These are phyloP conservation scores for Pristionchus entomophagus DNA, from an alignment of 2,888 invertebrate genomes.

Conservation along the genomic window DNA sequence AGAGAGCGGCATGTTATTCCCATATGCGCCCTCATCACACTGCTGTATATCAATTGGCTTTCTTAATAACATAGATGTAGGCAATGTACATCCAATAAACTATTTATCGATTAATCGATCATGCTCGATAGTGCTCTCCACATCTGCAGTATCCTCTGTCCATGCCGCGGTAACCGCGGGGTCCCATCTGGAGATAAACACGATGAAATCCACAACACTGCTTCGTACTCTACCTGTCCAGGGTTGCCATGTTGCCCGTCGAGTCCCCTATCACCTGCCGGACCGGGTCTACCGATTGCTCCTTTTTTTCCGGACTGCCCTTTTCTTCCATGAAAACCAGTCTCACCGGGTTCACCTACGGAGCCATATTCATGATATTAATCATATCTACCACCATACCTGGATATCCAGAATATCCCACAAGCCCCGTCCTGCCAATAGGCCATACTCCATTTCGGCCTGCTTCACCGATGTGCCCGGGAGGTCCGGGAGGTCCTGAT, in stretches of 20 bases:
- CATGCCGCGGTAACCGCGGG: background rate
- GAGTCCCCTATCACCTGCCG: slow-evolving; percentile 14
- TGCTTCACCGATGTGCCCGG: background rate
- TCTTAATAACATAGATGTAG: no score
- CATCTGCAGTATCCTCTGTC: slow-evolving; percentile 39
- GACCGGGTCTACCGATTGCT: background rate
- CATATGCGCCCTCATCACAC: no score
- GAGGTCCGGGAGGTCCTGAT: slow-evolving; percentile 20
- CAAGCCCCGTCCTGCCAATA: background rate
- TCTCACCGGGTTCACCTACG: background rate
- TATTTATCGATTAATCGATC: background rate
- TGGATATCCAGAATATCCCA: background rate
- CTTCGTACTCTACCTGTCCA: slow-evolving; percentile 16
- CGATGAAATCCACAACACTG: background rate
- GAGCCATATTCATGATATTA: background rate
- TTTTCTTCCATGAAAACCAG: background rate
- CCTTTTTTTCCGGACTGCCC: slow-evolving; percentile 14
- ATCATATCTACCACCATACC: background rate
- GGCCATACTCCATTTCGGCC: slow-evolving; percentile 31
- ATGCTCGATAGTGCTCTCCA: background rate
- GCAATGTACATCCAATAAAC: no score
- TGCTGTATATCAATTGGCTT: no score
- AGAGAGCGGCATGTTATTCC: no score
- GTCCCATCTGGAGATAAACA: slow-evolving; percentile 22
- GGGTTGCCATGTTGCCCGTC: slow-evolving; percentile 31